Base-by-base conservation (phyloP, 2,888 invertebrate species). In the Sarcophaga variegata region DNA sequence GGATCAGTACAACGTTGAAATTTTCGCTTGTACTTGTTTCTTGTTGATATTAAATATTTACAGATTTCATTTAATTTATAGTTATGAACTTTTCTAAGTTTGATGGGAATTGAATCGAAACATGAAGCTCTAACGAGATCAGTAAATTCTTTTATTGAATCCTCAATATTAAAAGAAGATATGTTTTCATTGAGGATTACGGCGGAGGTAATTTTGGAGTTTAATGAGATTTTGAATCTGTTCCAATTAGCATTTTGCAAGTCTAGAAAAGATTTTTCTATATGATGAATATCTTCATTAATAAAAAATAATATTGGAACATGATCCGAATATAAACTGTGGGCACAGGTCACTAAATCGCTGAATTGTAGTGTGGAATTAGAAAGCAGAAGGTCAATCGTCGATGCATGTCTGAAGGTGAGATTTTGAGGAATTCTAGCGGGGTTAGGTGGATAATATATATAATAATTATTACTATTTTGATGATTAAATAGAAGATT, bases 371-470 rank as follows among this genome's bases (percentile, higher is more conserved):
- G 22, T 17, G 62, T 10, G 17, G 62, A 62, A 20, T 22, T 62
- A 62, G 62, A n/a, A 6, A 62, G 10, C 20, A 62, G 20, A 62
- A 22, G 5, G n/a, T 62, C 27, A 27, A 27, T 27, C 27, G 27
- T 27, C 27, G 27, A 27, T 27, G 27, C 5, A 1, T 27, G 27
- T 62, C 62, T 62, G 20, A n/a, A 62, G 17, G 8, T 20, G 10
- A 10, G 20, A 20, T 62, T 62, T n/a, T 17, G n/a, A 62, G 22
- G 62, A 20, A 62, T n/a, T 62, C 62, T 62, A 22, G 62, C 22
- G 22, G 62, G 20, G n/a, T 62, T 62, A 62, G 27, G 20, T 62
- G 62, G 62, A 62, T 62, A 62, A 62, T 62, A 62, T 20, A 62
- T 62, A 62, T 62, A 27, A 62, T 62, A 20, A 62, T 62, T n/a